phyloP scores from a whole-genome alignment of 2,113 vertebrate species.

The Trogon surrucura region DNA sequence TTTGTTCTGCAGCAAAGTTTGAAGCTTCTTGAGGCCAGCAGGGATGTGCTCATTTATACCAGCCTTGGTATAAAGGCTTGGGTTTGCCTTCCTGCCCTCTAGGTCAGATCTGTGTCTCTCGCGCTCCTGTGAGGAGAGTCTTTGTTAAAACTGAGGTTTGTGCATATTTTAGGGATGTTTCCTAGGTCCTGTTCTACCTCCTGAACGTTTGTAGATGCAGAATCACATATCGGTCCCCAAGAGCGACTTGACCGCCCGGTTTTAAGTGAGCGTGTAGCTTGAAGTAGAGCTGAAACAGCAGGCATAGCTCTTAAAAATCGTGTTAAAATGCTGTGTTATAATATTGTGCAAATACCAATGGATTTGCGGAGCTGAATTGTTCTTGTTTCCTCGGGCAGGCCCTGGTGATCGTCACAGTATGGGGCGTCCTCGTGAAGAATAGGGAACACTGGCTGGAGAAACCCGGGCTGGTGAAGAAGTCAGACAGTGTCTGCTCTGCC shows the following conservation, averaged over 20 bases:
- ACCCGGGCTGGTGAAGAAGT: not conserved
- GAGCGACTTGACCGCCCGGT: not conserved
- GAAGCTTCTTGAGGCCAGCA: not conserved
- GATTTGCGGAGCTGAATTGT: not conserved
- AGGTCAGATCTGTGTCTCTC: not conserved
- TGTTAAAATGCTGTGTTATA: not conserved
- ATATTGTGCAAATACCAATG: not conserved
- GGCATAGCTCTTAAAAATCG: slow-evolving; percentile 7
- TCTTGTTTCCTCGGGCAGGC: not conserved
- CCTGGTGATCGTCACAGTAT: not conserved
- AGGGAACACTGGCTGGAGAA: not conserved
- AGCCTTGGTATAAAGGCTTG: not conserved
- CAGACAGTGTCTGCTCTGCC: not conserved
- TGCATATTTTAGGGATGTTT: not conserved
- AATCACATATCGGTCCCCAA: not conserved
- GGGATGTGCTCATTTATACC: not conserved
- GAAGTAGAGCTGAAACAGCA: slow-evolving; percentile 30
- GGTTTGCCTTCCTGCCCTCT: not conserved
- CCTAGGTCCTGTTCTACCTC: not conserved
- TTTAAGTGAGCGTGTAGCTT: not conserved
- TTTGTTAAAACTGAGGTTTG: fast-evolving
- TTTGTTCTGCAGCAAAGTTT: not conserved
- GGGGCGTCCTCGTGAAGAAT: not conserved
- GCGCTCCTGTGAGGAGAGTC: not conserved
- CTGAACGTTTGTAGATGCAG: not conserved